Percentiles rank a stretch among this genome's conserved stretches.
Conservation (phyloP, 2,888 invertebrate species). For the Noctuana brunneofusca region DNA sequence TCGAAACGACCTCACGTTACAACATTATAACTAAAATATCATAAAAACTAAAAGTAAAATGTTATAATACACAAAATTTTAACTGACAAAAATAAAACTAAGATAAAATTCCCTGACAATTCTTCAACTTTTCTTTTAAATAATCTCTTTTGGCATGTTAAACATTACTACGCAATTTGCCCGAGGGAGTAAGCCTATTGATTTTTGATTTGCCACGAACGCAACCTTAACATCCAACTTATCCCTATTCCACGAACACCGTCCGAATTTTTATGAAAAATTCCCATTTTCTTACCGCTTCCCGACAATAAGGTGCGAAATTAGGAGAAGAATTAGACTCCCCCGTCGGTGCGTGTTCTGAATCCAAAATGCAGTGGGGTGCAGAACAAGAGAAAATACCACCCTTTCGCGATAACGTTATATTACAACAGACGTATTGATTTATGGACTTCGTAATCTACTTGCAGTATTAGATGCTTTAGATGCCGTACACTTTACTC, state of each 20-base stretch:
- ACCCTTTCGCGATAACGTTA: slow-evolving; percentile 35
- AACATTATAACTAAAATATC: no score
- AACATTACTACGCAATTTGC: slow-evolving; percentile 1
- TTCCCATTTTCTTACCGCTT: slow-evolving; percentile 69
- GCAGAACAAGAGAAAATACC: slow-evolving; percentile 42
- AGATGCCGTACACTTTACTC: slow-evolving; percentile 28
- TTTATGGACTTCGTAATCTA: slow-evolving; percentile 27
- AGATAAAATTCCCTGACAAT: background rate
- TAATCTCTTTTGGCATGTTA: background rate
- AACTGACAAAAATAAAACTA: background rate
- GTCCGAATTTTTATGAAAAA: slow-evolving; percentile 65
- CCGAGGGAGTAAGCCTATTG: slow-evolving; percentile 18
- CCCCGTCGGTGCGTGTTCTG: slow-evolving; percentile 68
- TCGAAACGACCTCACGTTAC: no score
- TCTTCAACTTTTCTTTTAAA: background rate
- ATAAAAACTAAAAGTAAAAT: no score
- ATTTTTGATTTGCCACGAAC: slow-evolving; percentile 37
- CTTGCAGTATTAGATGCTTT: slow-evolving; percentile 22
- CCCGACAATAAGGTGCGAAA: slow-evolving; percentile 79
- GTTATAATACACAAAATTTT: no score
- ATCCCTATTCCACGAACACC: slow-evolving; percentile 47
- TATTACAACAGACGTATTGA: slow-evolving; percentile 32
- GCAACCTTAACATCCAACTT: slow-evolving; percentile 37
- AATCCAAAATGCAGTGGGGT: slow-evolving; percentile 62
- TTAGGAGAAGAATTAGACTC: slow-evolving; percentile 79